Conservation (phyloP, 2,888 invertebrate genomes). For the Patella pellucida region DNA sequence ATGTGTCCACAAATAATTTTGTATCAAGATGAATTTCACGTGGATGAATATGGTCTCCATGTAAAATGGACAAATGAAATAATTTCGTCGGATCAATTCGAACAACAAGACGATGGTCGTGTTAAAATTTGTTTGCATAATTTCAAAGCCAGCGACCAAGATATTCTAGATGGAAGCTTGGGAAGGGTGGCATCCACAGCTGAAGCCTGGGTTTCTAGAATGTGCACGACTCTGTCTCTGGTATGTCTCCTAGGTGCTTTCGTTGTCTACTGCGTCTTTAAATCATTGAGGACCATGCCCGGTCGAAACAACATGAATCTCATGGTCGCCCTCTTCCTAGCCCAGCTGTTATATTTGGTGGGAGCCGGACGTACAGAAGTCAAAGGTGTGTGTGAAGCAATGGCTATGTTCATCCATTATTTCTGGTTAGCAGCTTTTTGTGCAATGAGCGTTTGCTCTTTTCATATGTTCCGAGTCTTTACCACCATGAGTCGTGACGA, state of each 20-base stretch:
- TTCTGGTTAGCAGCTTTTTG: slow-evolving; percentile 38
- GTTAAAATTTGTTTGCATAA: slow-evolving; percentile 22
- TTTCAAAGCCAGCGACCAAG: slow-evolving; percentile 17
- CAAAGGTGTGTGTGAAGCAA: slow-evolving; percentile 28
- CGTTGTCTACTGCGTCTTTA: slow-evolving; percentile 29
- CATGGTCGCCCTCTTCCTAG: slow-evolving; percentile 26
- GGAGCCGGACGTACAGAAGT: slow-evolving; percentile 23
- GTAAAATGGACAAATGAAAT: background rate
- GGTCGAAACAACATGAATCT: slow-evolving; percentile 42
- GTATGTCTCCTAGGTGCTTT: slow-evolving; percentile 29
- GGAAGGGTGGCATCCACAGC: background rate
- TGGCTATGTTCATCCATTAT: slow-evolving; percentile 38
- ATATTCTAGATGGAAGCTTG: background rate
- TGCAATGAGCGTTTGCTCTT: slow-evolving; percentile 41
- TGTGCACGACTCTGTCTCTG: slow-evolving; percentile 32
- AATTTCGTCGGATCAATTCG: background rate
- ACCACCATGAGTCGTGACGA: slow-evolving; percentile 21
- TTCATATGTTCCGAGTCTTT: slow-evolving; percentile 42
- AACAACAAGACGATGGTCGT: background rate
- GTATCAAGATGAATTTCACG: slow-evolving; percentile 18
- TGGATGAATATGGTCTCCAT: background rate
- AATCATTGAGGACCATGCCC: slow-evolving; percentile 33
- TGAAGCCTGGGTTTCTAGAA: slow-evolving; percentile 23
- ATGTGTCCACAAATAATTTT: slow-evolving; percentile 28
- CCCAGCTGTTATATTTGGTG: slow-evolving; percentile 31